Evolutionary conservation across 1,140 invertebrate species (phyloP).

Genomic region (Drosophila kikkawai): DNA sequence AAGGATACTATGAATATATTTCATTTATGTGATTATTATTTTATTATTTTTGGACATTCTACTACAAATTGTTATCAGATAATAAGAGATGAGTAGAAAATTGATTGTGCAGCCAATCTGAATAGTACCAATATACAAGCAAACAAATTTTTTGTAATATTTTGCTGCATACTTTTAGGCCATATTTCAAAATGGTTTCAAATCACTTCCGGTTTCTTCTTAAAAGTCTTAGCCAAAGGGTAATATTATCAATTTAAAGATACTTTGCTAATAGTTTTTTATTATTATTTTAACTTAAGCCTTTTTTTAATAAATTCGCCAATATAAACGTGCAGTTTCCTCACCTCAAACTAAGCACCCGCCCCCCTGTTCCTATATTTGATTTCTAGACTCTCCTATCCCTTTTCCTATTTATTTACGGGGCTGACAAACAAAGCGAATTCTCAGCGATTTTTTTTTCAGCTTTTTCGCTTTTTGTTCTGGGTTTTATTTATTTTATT

Average conservation of each 20-base stretch:
- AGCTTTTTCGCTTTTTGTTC: constrained; percentile 38
- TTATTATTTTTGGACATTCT: too few species aligned
- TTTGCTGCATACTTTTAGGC: neutral
- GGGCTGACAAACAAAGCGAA: constrained; percentile 43
- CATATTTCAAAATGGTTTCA: neutral
- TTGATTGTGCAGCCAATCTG: too few species aligned
- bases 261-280: neutral
- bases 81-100: too few species aligned
- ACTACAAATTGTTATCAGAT: too few species aligned
- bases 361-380: neutral
- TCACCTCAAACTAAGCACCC: neutral
- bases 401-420: constrained; percentile 27
- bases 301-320: neutral
- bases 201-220: neutral
- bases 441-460: constrained; percentile 31
- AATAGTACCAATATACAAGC: too few species aligned
- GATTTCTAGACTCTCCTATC: constrained; percentile 25
- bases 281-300: neutral
- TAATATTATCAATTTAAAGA: neutral
- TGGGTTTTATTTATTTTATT: constrained; percentile 19
- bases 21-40: too few species aligned
- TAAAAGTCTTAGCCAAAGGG: neutral
- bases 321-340: constrained; percentile 4
- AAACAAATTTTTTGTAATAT: too few species aligned
- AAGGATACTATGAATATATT: too few species aligned